Conservation (phyloP, 2,113 vertebrate genomes). For the Petrocephalus microphthalmus region DNA sequence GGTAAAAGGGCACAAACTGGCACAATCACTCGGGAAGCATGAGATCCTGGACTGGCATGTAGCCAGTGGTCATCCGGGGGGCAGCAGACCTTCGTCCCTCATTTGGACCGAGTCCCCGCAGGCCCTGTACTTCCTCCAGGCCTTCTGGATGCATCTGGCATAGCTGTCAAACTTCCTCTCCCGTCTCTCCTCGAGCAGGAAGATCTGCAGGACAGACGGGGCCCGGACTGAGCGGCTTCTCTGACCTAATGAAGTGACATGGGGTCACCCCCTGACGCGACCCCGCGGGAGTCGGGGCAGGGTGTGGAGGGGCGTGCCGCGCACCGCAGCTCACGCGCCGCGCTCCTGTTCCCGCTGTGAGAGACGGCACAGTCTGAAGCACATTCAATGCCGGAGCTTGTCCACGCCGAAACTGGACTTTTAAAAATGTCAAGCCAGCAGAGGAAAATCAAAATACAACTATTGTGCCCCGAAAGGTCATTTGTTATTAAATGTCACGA, state of each 20-base stretch:
- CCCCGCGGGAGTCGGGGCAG: not conserved
- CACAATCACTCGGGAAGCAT: not conserved
- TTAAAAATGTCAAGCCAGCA: not conserved
- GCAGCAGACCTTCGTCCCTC: slow-evolving; percentile 87
- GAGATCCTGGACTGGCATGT: no score
- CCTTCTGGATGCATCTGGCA: slow-evolving; percentile 86
- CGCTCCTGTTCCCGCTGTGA: not conserved
- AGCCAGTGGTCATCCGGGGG: not conserved
- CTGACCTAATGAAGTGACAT: not conserved
- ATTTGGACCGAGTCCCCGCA: slow-evolving; percentile 92
- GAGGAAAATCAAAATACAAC: not conserved
- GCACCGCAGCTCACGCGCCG: not conserved
- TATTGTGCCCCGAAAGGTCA: not conserved
- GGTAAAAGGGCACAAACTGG: not conserved
- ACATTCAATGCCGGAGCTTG: not conserved
- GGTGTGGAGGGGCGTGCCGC: not conserved
- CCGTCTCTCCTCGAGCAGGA: slow-evolving; percentile 90
- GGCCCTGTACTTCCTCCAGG: slow-evolving; percentile 83
- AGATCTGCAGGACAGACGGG: slow-evolving; percentile 64
- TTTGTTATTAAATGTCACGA: not conserved
- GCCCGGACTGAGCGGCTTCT: not conserved
- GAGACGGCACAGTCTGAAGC: not conserved
- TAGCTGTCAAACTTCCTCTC: slow-evolving; percentile 93
- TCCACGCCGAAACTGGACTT: not conserved
- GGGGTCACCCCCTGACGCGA: not conserved